A percentile compares a stretch with the other conserved stretches of the same genome.
Conservation (phyloP, 2,888 invertebrate species). For the Neoascia interrupta region DNA sequence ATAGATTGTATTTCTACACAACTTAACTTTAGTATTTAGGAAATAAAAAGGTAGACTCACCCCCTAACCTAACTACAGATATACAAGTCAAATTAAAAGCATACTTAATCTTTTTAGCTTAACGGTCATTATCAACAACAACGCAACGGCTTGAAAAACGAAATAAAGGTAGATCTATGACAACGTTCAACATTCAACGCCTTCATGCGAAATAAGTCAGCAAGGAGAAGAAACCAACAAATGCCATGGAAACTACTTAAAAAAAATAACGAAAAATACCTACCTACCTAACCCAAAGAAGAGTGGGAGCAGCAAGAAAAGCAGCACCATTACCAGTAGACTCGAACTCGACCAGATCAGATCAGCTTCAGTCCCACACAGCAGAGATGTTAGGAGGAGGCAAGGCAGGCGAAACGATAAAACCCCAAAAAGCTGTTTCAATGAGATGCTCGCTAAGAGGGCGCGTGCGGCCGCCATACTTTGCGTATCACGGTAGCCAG, state of each 20-base stretch:
- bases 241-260: conserved; percentile 41
- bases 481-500: conserved; percentile 78
- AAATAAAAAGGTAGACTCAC: no score
- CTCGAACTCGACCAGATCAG: conserved; percentile 15
- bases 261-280: conserved; percentile 19
- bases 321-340: conserved; percentile 12
- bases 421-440: conserved; percentile 55
- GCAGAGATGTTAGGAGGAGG: conserved; percentile 18
- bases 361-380: conserved; percentile 7
- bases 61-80: conserved; percentile 28
- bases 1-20: no score
- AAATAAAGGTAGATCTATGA: not conserved
- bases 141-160: conserved; percentile 4
- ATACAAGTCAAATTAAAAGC: conserved; percentile 32
- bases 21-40: no score
- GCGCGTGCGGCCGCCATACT: conserved; percentile 71
- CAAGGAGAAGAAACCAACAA: conserved; percentile 6
- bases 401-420: conserved; percentile 41
- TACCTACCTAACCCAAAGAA: conserved; percentile 34
- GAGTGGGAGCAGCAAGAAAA: conserved; percentile 44
- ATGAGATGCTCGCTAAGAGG: conserved; percentile 68
- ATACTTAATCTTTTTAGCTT: conserved; percentile 13
- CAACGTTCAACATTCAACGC: conserved; percentile 50
- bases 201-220: conserved; percentile 44
- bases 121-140: conserved; percentile 24